A percentile compares a stretch with the other conserved stretches of the same genome.
Evolutionary conservation across 2,888 invertebrate species (phyloP).

Genomic region (Notodonta ziczac): DNA sequence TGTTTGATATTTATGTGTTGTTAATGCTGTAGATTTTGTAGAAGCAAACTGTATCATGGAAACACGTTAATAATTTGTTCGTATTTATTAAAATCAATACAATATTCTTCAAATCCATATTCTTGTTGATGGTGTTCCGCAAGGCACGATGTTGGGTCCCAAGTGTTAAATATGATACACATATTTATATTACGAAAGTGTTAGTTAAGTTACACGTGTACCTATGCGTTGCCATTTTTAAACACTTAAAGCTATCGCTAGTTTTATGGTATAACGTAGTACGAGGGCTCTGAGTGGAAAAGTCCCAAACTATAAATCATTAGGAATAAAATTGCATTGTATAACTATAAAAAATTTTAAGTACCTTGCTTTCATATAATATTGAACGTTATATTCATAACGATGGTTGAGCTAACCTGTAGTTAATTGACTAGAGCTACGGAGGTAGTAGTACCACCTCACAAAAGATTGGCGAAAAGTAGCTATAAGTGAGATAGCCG

Average conservation of each 20-base stretch:
- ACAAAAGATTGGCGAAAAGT: too few species aligned
- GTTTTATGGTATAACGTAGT: conserved; percentile 38
- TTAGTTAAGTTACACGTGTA: conserved; percentile 64
- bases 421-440: too few species aligned
- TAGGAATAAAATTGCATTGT: too few species aligned
- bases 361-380: too few species aligned
- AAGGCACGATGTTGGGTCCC: conserved; percentile 56
- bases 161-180: conserved; percentile 44
- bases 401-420: too few species aligned
- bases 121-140: conserved; percentile 57
- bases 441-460: too few species aligned
- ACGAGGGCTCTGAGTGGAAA: conserved; percentile 65
- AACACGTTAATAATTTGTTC: conserved; percentile 38
- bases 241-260: conserved; percentile 82
- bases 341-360: too few species aligned
- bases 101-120: conserved; percentile 40
- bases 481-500: too few species aligned
- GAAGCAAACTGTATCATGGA: conserved; percentile 42
- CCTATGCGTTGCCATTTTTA: conserved; percentile 67
- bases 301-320: neutral
- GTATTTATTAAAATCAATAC: conserved; percentile 44
- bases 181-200: conserved; percentile 39
- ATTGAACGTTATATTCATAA: too few species aligned
- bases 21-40: conserved; percentile 44
- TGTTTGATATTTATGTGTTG: conserved; percentile 51